phyloP scores from a whole-genome alignment of 2,113 vertebrate genomes.

The Bufo gargarizans region DNA sequence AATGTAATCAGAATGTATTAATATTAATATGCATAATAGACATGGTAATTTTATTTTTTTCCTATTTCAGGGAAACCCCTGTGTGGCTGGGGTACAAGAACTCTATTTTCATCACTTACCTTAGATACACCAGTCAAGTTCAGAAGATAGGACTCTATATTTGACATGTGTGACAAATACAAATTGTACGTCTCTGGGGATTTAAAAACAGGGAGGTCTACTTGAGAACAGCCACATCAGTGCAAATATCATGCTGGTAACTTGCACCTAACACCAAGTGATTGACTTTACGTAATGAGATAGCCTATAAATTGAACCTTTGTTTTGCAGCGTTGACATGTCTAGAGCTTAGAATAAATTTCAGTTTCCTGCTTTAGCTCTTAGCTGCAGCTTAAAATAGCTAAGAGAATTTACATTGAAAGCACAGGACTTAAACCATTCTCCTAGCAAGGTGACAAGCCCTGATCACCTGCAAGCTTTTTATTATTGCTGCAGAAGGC shows the following conservation, averaged over 20 bases:
- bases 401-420: slow-evolving; percentile 84
- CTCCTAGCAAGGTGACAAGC: slow-evolving; percentile 75
- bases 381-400: slow-evolving; percentile 91
- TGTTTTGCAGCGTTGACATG: slow-evolving; percentile 85
- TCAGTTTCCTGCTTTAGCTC: slow-evolving; percentile 93
- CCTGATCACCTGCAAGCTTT: slow-evolving; percentile 74
- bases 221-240: slow-evolving; percentile 62
- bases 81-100: neutral
- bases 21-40: too few relatives aligned
- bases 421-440: slow-evolving; percentile 78
- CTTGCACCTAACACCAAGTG: slow-evolving; percentile 64
- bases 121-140: neutral
- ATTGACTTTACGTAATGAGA: slow-evolving; percentile 80
- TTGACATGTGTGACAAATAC: neutral
- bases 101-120: slow-evolving; percentile 3
- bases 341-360: slow-evolving; percentile 91
- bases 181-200: slow-evolving; percentile 38
- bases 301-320: slow-evolving; percentile 75
- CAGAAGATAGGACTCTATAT: slow-evolving; percentile 7
- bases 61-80: too few relatives aligned
- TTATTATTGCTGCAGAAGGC: slow-evolving; percentile 65
- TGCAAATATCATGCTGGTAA: slow-evolving; percentile 58
- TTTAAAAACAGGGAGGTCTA: slow-evolving; percentile 62
- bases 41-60: too few relatives aligned
- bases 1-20: neutral